Conservation (phyloP, 2,113 vertebrate genomes). For the Propithecus coquereli region DNA sequence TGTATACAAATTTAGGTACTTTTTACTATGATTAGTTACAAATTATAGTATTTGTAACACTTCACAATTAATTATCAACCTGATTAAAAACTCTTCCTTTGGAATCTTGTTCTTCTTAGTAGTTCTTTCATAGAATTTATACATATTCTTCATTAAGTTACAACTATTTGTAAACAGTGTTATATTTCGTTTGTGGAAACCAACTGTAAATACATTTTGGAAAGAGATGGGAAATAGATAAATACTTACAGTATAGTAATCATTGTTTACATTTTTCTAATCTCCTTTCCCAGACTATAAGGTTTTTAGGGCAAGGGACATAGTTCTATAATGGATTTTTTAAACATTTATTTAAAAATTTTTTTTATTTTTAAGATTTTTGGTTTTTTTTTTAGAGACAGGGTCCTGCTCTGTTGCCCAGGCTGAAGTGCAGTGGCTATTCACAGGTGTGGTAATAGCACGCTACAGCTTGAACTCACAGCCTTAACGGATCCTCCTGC, state of each 20-base stretch:
- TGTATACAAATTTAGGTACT: neutral
- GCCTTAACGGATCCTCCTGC: neutral
- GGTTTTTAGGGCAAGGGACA: neutral
- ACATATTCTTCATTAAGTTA: constrained; percentile 49
- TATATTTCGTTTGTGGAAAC: constrained; percentile 19
- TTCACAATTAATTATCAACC: neutral
- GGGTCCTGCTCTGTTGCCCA: neutral
- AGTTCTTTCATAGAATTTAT: neutral
- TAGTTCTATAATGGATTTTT: neutral
- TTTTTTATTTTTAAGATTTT: no score
- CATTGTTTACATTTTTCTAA: constrained; percentile 9
- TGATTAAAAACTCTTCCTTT: neutral
- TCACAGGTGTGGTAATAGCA: neutral
- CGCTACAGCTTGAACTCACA: neutral
- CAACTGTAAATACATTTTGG: constrained; percentile 36
- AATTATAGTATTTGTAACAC: neutral
- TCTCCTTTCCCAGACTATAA: neutral
- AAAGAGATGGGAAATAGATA: neutral
- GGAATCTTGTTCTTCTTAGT: constrained; percentile 7
- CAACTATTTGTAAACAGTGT: neutral
- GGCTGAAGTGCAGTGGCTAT: neutral
- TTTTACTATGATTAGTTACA: constrained; percentile 13
- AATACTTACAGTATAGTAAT: constrained; percentile 1
- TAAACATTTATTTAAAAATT: no score
- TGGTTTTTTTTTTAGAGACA: no score